Evolutionary conservation across 1,140 invertebrate genomes (phyloP).

Genomic region (Cherax destructor): DNA sequence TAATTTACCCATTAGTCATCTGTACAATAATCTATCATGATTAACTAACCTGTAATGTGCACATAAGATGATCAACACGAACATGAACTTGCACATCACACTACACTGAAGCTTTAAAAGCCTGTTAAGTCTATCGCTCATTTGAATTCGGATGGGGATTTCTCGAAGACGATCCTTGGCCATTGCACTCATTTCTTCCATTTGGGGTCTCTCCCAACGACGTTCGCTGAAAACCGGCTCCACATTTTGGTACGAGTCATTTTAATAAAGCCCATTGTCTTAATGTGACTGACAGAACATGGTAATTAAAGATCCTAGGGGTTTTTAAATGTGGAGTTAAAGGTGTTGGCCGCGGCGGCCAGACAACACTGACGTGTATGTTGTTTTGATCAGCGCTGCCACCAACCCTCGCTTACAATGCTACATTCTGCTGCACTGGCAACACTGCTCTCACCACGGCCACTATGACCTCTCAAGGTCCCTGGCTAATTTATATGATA

Average conservation of each 20-base stretch:
- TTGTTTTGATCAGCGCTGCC: slow-evolving; percentile 5
- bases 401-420: background rate
- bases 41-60: background rate
- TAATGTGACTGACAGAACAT: background rate
- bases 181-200: background rate
- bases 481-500: too few relatives aligned
- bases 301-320: background rate
- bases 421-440: background rate
- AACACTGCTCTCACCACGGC: background rate
- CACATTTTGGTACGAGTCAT: background rate
- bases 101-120: background rate
- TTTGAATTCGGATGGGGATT: background rate
- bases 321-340: background rate
- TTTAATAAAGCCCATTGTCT: background rate
- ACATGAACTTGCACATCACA: background rate
- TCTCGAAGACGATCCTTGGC: background rate
- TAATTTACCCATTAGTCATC: too few relatives aligned
- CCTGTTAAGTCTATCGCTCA: background rate
- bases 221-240: background rate
- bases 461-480: too few relatives aligned
- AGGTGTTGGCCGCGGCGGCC: background rate
- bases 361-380: background rate
- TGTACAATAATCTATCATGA: too few relatives aligned
- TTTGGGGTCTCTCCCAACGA: background rate
- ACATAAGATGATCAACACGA: background rate